Evolutionary conservation across 2,888 invertebrate species (phyloP).

Genomic region (Drosophila setosimentum): DNA sequence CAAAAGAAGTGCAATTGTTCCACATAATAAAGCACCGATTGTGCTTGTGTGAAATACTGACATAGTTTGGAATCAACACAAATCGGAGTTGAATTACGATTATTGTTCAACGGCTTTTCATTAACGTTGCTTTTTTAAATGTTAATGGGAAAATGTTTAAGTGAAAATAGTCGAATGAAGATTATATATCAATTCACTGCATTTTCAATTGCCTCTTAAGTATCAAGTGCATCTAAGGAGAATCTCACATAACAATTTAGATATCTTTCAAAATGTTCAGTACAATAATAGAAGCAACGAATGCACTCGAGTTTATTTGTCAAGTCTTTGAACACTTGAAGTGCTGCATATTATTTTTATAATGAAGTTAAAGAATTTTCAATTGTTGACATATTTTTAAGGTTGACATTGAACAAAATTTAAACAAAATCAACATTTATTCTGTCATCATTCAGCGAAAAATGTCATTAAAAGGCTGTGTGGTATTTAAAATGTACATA

Average conservation of each 20-base stretch:
- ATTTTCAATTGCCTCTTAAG: neutral
- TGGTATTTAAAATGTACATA: constrained; percentile 9
- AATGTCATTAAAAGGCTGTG: neutral
- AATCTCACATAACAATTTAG: neutral
- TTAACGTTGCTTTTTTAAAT: neutral
- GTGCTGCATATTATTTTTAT: neutral
- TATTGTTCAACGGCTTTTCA: constrained; percentile 19
- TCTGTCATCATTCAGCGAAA: neutral
- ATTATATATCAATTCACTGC: neutral
- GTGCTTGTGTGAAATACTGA: constrained; percentile 5
- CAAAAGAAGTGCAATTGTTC: constrained; percentile 15
- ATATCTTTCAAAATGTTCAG: neutral
- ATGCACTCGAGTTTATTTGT: constrained; percentile 7
- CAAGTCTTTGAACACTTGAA: constrained; percentile 6
- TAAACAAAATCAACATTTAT: constrained; percentile 2
- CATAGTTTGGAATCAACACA: constrained; percentile 9
- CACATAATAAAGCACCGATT: constrained; percentile 21
- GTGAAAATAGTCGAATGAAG: neutral
- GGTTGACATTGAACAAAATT: neutral
- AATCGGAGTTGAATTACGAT: constrained; percentile 33
- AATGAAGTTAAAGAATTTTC: neutral
- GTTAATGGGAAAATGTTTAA: neutral
- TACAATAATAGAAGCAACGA: neutral
- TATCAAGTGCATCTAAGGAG: neutral
- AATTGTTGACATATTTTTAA: neutral